Percentiles rank a stretch among this genome's conserved stretches.
These are phyloP conservation scores for Xylocopa sonorina DNA, from an alignment of 1,140 invertebrate species.

Conservation along the genomic window DNA sequence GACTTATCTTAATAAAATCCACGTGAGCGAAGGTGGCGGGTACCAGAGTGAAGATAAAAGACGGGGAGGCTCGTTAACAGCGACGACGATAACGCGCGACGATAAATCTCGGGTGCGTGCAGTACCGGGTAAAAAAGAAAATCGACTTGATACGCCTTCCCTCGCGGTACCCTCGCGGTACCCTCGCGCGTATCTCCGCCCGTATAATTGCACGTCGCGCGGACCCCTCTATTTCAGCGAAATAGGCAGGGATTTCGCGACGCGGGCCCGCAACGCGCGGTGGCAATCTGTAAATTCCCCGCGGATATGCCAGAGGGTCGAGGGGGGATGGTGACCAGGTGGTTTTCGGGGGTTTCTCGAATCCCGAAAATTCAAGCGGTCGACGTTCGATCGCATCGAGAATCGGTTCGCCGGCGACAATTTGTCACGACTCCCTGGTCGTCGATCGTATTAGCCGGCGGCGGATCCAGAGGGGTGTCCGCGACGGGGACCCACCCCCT, in stretches of 20 bases:
- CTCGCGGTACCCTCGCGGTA: background rate
- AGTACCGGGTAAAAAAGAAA: constrained; percentile 3
- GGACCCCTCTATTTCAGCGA: background rate
- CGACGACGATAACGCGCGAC: background rate
- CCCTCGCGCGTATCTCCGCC: background rate
- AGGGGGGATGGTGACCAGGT: background rate
- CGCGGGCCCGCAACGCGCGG: background rate
- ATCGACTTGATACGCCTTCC: constrained; percentile 9
- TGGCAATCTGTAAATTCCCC: constrained; percentile 55
- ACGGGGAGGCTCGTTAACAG: constrained; percentile 4
- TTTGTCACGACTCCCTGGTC: constrained; percentile 60
- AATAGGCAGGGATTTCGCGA: constrained; percentile 34
- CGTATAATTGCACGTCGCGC: constrained; percentile 30
- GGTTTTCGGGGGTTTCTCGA: constrained; percentile 42
- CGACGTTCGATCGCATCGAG: constrained; percentile 39
- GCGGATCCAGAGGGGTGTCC: too few species aligned
- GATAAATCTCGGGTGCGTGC: background rate
- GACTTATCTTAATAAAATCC: constrained; percentile 23
- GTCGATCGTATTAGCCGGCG: constrained; percentile 49
- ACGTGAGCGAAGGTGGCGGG: background rate
- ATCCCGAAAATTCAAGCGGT: constrained; percentile 42
- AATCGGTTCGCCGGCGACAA: constrained; percentile 30
- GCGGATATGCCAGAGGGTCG: background rate
- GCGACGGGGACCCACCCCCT: background rate
- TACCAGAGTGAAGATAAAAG: background rate